Percentiles rank a stretch among this genome's conserved stretches.
Conservation (phyloP, 1,140 invertebrate species). For the Meloidogyne chitwoodi region DNA sequence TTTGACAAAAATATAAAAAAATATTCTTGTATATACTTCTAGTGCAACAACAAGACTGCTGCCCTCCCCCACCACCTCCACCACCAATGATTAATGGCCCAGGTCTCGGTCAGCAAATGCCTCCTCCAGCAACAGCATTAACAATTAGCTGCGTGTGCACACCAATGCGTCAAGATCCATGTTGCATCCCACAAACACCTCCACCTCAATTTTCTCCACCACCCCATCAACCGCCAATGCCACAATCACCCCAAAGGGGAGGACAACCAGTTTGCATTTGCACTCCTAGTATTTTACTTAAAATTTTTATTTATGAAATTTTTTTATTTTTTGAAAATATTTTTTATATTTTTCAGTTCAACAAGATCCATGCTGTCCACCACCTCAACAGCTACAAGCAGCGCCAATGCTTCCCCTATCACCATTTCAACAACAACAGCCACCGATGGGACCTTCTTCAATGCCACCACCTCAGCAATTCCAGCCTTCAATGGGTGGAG, state of each 20-base stretch:
- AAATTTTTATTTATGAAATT: background rate
- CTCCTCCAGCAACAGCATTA: background rate
- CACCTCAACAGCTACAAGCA: slow-evolving; percentile 13
- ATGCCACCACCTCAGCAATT: background rate
- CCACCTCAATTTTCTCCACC: slow-evolving; percentile 1
- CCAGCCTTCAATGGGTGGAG: slow-evolving; percentile 9
- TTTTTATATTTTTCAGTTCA: slow-evolving; percentile 1
- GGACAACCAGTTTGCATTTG: slow-evolving; percentile 15
- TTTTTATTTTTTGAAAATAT: background rate
- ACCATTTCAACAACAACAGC: slow-evolving; percentile 4
- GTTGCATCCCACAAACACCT: background rate
- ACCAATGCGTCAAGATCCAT: slow-evolving; percentile 1
- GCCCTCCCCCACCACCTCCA: background rate
- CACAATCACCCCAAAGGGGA: background rate
- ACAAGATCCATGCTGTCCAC: slow-evolving; percentile 7
- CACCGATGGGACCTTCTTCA: too few relatives aligned
- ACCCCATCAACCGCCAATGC: background rate
- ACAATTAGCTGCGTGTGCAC: slow-evolving; percentile 22
- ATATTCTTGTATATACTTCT: background rate
- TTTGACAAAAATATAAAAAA: too few relatives aligned
- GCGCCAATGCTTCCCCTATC: slow-evolving; percentile 12
- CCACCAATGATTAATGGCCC: background rate
- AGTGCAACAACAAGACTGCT: slow-evolving; percentile 10
- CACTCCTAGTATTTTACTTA: background rate
- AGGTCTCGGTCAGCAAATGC: background rate